Evolutionary conservation across 2,113 vertebrate genomes (phyloP).

Genomic region (Notothenia rossii): DNA sequence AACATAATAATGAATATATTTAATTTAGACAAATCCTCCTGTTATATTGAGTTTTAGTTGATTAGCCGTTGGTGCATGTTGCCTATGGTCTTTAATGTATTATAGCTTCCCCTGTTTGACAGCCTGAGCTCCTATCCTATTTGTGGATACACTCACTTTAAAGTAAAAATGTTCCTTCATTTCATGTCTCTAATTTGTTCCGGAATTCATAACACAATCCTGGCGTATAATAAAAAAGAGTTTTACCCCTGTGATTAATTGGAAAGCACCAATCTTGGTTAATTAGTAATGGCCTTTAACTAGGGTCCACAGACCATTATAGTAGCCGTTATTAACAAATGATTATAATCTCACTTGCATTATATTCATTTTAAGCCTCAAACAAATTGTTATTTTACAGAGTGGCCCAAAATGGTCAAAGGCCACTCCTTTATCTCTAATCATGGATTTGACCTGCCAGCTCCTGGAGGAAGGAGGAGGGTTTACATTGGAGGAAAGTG

Average conservation of each 20-base stretch:
- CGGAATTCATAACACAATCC: neutral
- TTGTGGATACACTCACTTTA: neutral
- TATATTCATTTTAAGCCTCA: neutral
- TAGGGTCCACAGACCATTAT: neutral
- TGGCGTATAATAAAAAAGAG: neutral
- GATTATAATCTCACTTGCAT: neutral
- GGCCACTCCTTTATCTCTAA: no score
- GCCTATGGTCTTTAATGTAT: no score
- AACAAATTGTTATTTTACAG: neutral
- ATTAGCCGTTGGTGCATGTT: no score
- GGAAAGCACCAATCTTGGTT: neutral
- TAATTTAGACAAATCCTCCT: no score
- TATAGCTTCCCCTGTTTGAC: no score
- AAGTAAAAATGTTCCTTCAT: neutral
- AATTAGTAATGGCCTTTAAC: constrained; percentile 2
- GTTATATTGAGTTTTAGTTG: no score
- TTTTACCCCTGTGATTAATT: neutral
- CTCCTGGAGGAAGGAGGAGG: no score
- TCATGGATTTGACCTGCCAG: no score
- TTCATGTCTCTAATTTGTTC: neutral
- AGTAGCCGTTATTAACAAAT: neutral
- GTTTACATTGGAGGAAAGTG: no score
- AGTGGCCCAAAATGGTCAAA: neutral
- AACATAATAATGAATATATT: no score
- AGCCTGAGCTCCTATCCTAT: no score